phyloP scores from a whole-genome alignment of 2,797 vertebrate species.

The Hippoglossus hippoglossus region DNA sequence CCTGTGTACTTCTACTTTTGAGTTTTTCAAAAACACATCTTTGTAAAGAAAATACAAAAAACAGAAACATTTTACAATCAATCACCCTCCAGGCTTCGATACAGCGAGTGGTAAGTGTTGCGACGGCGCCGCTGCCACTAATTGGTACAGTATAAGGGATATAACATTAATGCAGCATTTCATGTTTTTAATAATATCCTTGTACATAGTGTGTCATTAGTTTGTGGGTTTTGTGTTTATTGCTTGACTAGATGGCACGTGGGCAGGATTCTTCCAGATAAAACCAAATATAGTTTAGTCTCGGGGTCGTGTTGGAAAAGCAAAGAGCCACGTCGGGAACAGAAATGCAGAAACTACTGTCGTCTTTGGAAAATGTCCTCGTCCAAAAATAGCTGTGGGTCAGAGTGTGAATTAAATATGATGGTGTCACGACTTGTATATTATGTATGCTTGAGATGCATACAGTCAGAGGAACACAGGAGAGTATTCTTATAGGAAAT shows the following conservation, averaged over 20 bases:
- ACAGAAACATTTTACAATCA: conserved; percentile 74
- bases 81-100: conserved; percentile 66
- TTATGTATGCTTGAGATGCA: conserved; percentile 67
- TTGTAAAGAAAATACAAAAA: conserved; percentile 66
- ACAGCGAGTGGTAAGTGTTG: conserved; percentile 58
- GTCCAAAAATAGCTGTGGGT: conserved; percentile 66
- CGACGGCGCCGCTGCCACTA: conserved; percentile 59
- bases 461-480: conserved; percentile 60
- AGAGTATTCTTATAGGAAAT: conserved; percentile 69
- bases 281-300: conserved; percentile 58
- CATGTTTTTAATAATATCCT: conserved; percentile 54
- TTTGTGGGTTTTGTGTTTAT: conserved; percentile 79
- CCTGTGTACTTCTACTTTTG: conserved; percentile 67
- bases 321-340: conserved; percentile 52
- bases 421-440: conserved; percentile 60
- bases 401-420: conserved; percentile 61
- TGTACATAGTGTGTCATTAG: conserved; percentile 52
- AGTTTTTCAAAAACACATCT: conserved; percentile 61
- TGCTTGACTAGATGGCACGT: conserved; percentile 86
- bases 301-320: conserved; percentile 53
- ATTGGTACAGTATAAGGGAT: conserved; percentile 65
- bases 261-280: conserved; percentile 72
- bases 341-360: conserved; percentile 73
- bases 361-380: conserved; percentile 81
- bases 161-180: conserved; percentile 82